phyloP scores from a whole-genome alignment of 2,113 vertebrate genomes.

The Atlantisia rogersi region DNA sequence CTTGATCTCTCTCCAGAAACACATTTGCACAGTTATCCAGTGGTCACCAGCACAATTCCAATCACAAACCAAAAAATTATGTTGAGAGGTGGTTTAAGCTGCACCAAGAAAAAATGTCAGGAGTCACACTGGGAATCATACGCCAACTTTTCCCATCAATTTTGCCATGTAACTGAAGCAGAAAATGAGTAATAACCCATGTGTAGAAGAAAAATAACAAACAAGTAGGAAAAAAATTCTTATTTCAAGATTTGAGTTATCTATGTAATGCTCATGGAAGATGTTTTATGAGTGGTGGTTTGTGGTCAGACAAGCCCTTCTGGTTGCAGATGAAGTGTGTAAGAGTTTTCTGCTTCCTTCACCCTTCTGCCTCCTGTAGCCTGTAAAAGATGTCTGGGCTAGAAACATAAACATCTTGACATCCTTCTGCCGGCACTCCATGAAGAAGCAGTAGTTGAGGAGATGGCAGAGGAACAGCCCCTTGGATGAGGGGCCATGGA shows the following conservation, averaged over 20 bases:
- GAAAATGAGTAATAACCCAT: neutral
- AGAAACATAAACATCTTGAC: neutral
- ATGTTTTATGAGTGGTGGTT: neutral
- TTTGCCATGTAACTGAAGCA: neutral
- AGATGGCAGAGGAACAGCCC: neutral
- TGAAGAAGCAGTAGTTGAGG: neutral
- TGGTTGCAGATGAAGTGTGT: neutral
- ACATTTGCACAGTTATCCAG: neutral
- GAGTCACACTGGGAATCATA: neutral
- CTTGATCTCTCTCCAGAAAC: neutral
- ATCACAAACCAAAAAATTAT: neutral
- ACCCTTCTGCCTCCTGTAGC: neutral
- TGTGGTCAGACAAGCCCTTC: neutral
- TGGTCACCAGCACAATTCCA: neutral
- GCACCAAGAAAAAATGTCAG: neutral
- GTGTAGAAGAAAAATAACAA: neutral
- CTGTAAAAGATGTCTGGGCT: neutral
- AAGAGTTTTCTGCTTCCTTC: neutral
- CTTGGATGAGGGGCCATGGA: accelerated
- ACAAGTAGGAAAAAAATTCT: neutral
- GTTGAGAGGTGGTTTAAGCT: neutral
- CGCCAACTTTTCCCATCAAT: neutral
- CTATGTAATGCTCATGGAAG: neutral
- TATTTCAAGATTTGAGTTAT: neutral
- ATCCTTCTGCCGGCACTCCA: neutral